Percentiles rank a stretch among this genome's conserved stretches.
These are phyloP conservation scores for Numenius arquata DNA, from an alignment of 2,113 vertebrate genomes.

Conservation along the genomic window DNA sequence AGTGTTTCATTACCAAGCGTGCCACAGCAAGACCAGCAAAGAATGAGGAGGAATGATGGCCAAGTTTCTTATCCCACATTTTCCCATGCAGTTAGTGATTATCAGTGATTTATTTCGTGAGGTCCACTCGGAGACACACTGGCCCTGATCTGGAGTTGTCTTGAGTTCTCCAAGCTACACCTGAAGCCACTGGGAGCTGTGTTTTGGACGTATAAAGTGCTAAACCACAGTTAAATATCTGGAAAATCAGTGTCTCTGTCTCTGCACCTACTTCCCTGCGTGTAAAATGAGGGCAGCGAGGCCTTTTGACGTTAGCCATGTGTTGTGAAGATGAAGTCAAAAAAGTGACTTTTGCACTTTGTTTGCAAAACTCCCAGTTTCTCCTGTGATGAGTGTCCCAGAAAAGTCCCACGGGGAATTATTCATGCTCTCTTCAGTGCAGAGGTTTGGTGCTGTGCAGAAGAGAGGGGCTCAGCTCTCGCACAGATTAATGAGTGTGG, in stretches of 20 bases:
- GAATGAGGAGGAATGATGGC: not conserved
- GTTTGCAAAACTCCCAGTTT: not conserved
- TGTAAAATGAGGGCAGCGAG: not conserved
- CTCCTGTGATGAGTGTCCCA: not conserved
- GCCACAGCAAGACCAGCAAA: not conserved
- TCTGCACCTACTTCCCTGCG: not conserved
- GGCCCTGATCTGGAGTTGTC: not conserved
- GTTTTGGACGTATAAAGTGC: not conserved
- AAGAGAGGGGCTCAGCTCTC: not conserved
- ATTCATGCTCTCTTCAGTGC: not conserved
- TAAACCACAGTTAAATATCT: not conserved
- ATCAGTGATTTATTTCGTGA: not conserved
- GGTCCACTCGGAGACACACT: not conserved
- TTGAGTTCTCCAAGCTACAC: not conserved
- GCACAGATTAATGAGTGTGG: not conserved
- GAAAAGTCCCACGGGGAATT: constrained; percentile 4
- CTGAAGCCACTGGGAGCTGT: not conserved
- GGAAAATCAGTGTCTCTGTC: not conserved
- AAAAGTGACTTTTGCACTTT: not conserved
- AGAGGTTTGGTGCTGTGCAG: not conserved
- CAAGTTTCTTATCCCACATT: not conserved
- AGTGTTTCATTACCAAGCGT: not conserved
- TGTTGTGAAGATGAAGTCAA: not conserved
- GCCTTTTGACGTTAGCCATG: not conserved
- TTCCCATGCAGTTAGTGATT: not conserved